Percentiles rank a stretch among this genome's conserved stretches.
phyloP scores from a whole-genome alignment of 2,797 vertebrate species.

The Rhabdomys pumilio region DNA sequence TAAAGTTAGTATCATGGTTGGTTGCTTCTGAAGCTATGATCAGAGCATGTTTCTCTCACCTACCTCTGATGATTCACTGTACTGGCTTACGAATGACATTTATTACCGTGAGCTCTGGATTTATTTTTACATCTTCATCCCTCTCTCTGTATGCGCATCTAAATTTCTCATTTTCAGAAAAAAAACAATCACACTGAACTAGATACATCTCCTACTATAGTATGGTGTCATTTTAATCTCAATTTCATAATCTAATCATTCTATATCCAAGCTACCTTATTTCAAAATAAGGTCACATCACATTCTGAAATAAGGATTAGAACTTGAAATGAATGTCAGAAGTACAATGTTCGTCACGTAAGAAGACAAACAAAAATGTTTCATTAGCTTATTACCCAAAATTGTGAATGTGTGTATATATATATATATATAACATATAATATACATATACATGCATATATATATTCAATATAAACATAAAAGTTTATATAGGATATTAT shows the following conservation, averaged over 20 bases:
- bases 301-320: not conserved
- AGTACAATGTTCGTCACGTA: not conserved
- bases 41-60: not conserved
- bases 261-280: not conserved
- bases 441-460: not conserved
- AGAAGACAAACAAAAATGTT: not conserved
- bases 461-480: not conserved
- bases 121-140: not conserved
- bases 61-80: not conserved
- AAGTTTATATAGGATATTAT: not conserved
- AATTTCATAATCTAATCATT: not conserved
- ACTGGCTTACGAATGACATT: not conserved
- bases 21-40: not conserved
- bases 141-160: not conserved
- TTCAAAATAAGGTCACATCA: constrained; percentile 11
- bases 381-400: not conserved
- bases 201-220: not conserved
- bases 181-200: not conserved
- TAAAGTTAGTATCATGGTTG: not conserved
- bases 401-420: not conserved
- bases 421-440: not conserved
- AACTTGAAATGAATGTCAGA: not conserved
- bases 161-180: not conserved
- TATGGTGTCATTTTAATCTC: not conserved
- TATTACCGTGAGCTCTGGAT: not conserved